Evolutionary conservation across 2,113 vertebrate genomes (phyloP).

Genomic region (Halcyon malimbica): DNA sequence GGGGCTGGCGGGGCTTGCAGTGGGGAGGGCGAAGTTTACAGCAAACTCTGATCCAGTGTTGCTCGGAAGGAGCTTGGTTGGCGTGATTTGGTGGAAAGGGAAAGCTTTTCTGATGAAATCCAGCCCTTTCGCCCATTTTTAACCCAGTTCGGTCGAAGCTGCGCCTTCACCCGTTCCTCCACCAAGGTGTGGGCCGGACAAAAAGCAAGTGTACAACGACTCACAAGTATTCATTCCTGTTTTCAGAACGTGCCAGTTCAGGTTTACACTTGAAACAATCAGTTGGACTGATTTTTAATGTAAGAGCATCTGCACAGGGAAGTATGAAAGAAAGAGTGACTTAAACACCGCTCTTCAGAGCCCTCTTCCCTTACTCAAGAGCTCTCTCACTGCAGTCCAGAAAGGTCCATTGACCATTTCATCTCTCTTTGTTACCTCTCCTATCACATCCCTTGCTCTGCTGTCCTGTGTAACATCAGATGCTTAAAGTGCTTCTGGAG

Average conservation of each 20-base stretch:
- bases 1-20: too few species aligned
- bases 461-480: neutral
- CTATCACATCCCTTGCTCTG: neutral
- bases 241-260: neutral
- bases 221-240: fast-evolving
- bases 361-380: neutral
- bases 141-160: neutral
- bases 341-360: neutral
- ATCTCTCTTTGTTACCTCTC: fast-evolving
- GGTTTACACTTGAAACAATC: neutral
- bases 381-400: fast-evolving
- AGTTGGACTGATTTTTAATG: neutral
- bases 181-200: neutral
- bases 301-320: neutral
- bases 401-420: fast-evolving
- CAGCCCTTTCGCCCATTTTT: neutral
- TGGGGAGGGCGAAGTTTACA: neutral
- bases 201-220: fast-evolving
- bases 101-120: neutral
- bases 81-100: neutral
- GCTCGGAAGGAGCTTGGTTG: neutral
- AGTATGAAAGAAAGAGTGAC: neutral
- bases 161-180: neutral
- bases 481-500: neutral
- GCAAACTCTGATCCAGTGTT: fast-evolving